Evolutionary conservation across 1,140 invertebrate genomes (phyloP).

Genomic region (Colletes gigas): DNA sequence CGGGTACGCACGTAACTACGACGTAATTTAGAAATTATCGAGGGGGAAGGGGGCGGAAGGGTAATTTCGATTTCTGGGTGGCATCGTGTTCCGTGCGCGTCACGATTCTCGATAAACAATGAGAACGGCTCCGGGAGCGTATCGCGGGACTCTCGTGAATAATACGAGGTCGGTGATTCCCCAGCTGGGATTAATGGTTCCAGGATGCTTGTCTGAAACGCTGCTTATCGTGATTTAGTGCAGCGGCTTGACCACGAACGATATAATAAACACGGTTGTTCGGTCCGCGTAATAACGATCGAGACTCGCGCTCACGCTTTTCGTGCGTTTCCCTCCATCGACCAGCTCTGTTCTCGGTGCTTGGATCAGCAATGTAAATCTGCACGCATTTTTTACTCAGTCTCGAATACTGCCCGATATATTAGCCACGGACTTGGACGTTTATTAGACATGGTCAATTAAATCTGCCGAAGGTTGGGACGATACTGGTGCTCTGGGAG

Average conservation of each 20-base stretch:
- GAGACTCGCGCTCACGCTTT: conserved; percentile 14
- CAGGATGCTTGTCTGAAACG: neutral
- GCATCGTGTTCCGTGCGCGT: neutral
- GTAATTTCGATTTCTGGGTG: conserved; percentile 31
- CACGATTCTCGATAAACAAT: neutral
- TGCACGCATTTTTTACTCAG: neutral
- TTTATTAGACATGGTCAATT: conserved; percentile 26
- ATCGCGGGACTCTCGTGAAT: conserved; percentile 7
- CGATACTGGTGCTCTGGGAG: neutral
- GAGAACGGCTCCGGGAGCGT: neutral
- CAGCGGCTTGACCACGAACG: neutral
- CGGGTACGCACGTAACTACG: neutral
- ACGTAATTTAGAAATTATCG: conserved; percentile 20
- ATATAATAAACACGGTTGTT: neutral
- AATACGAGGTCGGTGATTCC: conserved; percentile 20
- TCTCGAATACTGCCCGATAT: neutral
- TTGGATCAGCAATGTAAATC: too few relatives aligned
- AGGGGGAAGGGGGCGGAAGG: too few relatives aligned
- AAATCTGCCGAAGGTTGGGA: conserved; percentile 9
- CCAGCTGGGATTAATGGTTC: conserved; percentile 1
- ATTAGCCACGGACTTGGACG: neutral
- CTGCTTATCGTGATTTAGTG: conserved; percentile 17
- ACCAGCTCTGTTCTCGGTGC: neutral
- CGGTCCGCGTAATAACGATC: conserved; percentile 24
- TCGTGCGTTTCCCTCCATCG: conserved; percentile 5